A percentile compares a stretch with the other conserved stretches of the same genome.
These are phyloP conservation scores for Acrossocheilus fasciatus DNA, from an alignment of 2,797 vertebrate species.

Conservation along the genomic window DNA sequence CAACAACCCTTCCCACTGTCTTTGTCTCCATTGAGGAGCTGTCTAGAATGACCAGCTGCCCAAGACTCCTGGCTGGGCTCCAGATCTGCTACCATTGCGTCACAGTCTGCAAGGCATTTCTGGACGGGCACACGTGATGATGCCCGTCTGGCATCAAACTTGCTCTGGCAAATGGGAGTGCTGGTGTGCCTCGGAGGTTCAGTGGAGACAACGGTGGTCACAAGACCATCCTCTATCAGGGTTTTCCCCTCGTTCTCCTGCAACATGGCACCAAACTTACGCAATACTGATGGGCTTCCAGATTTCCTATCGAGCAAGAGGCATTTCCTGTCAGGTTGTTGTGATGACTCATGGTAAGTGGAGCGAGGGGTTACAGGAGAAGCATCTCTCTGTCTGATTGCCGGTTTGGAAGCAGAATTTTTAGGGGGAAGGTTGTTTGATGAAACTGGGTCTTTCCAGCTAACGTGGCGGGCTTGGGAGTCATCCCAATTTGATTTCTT, in stretches of 20 bases:
- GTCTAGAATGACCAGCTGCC: slow-evolving; percentile 44
- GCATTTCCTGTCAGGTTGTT: slow-evolving; percentile 73
- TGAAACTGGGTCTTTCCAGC: slow-evolving; percentile 59
- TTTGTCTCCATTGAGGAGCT: slow-evolving; percentile 50
- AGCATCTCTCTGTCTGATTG: slow-evolving; percentile 78
- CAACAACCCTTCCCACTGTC: slow-evolving; percentile 61
- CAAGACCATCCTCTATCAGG: slow-evolving; percentile 73
- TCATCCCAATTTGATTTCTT: slow-evolving; percentile 23
- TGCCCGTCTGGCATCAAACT: slow-evolving; percentile 69
- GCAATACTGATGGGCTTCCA: slow-evolving; percentile 75
- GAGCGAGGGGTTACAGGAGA: slow-evolving; percentile 80
- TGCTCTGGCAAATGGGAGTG: slow-evolving; percentile 79
- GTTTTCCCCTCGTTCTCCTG: slow-evolving; percentile 81
- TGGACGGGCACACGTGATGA: slow-evolving; percentile 73
- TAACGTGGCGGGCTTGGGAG: slow-evolving; percentile 30
- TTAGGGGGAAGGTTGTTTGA: slow-evolving; percentile 74
- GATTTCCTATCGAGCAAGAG: slow-evolving; percentile 72
- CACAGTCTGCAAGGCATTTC: slow-evolving; percentile 80
- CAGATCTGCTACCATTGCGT: slow-evolving; percentile 73
- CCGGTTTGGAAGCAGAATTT: slow-evolving; percentile 69
- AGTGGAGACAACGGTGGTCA: slow-evolving; percentile 71
- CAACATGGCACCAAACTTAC: slow-evolving; percentile 77
- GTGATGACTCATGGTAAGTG: slow-evolving; percentile 68
- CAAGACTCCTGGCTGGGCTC: slow-evolving; percentile 70
- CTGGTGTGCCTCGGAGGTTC: slow-evolving; percentile 69